Conservation (phyloP, 1,140 invertebrate genomes). For the Anastrepha ludens region DNA sequence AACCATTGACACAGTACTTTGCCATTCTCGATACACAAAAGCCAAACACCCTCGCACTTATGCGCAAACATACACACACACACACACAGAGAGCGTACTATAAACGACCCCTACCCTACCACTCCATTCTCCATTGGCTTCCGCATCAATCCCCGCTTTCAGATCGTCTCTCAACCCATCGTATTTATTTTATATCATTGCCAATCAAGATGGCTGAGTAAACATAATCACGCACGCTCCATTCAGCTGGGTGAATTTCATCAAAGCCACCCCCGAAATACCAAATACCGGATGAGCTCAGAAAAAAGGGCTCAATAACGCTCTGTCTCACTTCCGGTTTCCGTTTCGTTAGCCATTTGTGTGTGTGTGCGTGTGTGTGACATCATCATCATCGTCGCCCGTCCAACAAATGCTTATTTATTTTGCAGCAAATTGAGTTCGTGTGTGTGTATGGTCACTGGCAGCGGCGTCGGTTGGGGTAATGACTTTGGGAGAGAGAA, state of each 20-base stretch:
- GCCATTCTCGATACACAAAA: conserved; percentile 1
- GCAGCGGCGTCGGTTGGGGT: no score
- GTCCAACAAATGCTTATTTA: conserved; percentile 4
- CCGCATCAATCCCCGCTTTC: not conserved
- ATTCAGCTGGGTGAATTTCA: conserved; percentile 55
- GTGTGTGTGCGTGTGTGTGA: conserved; percentile 67
- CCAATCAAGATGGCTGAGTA: conserved; percentile 73
- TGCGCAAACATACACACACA: not conserved
- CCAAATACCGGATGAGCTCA: conserved; percentile 53
- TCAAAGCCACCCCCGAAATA: conserved; percentile 56
- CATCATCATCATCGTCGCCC: not conserved
- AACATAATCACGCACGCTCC: conserved; percentile 70
- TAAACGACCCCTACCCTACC: not conserved
- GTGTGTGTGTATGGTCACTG: not conserved
- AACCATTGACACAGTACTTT: conserved; percentile 38
- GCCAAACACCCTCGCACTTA: not conserved
- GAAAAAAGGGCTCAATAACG: conserved; percentile 70
- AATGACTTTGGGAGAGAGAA: not conserved
- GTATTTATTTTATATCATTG: conserved; percentile 74
- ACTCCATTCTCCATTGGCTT: conserved; percentile 40
- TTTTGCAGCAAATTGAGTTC: conserved; percentile 27
- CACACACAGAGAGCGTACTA: not conserved
- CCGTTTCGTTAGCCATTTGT: conserved; percentile 65
- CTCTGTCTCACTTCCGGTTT: conserved; percentile 68
- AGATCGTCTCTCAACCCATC: conserved; percentile 30